Percentiles rank a stretch among this genome's conserved stretches.
phyloP scores from a whole-genome alignment of 2,113 vertebrate species.

The Picathartes gymnocephalus region DNA sequence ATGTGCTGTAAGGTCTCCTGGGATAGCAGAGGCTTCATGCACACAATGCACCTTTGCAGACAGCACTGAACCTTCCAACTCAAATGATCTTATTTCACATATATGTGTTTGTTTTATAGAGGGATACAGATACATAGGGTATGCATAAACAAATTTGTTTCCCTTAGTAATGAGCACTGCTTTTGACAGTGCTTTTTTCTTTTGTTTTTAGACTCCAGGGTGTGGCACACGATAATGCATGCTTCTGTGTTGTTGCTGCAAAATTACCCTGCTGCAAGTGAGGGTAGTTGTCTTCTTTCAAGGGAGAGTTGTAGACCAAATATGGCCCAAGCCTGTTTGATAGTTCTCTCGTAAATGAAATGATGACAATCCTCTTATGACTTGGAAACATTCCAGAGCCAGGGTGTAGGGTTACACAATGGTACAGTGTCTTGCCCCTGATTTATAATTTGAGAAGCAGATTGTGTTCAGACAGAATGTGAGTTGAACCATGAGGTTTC shows the following conservation, averaged over 20 bases:
- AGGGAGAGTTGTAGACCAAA: not conserved
- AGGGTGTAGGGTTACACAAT: conserved; percentile 58
- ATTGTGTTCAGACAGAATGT: conserved; percentile 60
- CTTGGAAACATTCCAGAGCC: conserved; percentile 61
- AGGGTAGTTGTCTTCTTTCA: not conserved
- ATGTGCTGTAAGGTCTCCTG: not conserved
- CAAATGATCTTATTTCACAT: not conserved
- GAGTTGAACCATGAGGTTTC: conserved; percentile 60
- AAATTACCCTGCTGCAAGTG: not conserved
- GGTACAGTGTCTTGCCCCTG: conserved; percentile 62
- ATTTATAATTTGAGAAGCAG: conserved; percentile 68
- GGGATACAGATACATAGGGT: not conserved
- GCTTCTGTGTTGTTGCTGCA: not conserved
- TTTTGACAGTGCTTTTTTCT: not conserved
- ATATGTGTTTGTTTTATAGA: not conserved
- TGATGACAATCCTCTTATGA: conserved; percentile 64
- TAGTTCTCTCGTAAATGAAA: conserved; percentile 39
- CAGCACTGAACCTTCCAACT: not conserved
- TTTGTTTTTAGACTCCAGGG: not conserved
- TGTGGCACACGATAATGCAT: not conserved
- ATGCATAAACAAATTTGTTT: not conserved
- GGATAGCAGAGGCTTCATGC: not conserved
- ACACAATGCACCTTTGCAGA: not conserved
- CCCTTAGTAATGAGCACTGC: not conserved
- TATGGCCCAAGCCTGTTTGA: conserved; percentile 35